A percentile compares a stretch with the other conserved stretches of the same genome.
Conservation (phyloP, 2,888 invertebrate species). For the Caenorhabditis sp. region DNA sequence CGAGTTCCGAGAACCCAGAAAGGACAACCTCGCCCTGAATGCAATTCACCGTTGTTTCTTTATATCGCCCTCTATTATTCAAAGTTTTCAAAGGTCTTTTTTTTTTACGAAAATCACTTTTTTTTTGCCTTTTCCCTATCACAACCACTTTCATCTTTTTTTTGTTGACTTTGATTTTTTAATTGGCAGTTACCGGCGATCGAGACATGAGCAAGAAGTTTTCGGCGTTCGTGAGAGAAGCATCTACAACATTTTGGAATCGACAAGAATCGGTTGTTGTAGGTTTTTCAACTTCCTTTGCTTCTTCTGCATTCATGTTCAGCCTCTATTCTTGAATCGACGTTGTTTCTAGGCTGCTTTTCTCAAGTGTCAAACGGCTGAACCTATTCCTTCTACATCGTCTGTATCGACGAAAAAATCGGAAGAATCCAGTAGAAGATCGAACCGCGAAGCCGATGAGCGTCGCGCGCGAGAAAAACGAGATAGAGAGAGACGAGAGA, state of each 20-base stretch:
- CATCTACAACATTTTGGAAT: conserved; percentile 11
- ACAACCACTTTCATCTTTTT: no score
- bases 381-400: background rate
- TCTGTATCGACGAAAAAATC: background rate
- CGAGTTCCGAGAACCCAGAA: no score
- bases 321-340: background rate
- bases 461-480: background rate
- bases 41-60: no score
- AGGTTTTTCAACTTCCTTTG: background rate
- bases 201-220: conserved; percentile 13
- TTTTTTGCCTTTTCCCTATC: no score
- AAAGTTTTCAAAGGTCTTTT: no score
- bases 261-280: background rate
- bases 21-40: no score
- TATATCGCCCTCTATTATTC: no score
- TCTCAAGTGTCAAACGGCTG: background rate
- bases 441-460: background rate
- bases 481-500: background rate
- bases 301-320: background rate
- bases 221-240: conserved; percentile 7
- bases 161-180: no score
- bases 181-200: background rate
- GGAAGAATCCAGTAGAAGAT: background rate
- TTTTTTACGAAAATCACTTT: no score
- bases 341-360: background rate